Conservation (phyloP, 2,888 invertebrate species). For the Unio delphinus region DNA sequence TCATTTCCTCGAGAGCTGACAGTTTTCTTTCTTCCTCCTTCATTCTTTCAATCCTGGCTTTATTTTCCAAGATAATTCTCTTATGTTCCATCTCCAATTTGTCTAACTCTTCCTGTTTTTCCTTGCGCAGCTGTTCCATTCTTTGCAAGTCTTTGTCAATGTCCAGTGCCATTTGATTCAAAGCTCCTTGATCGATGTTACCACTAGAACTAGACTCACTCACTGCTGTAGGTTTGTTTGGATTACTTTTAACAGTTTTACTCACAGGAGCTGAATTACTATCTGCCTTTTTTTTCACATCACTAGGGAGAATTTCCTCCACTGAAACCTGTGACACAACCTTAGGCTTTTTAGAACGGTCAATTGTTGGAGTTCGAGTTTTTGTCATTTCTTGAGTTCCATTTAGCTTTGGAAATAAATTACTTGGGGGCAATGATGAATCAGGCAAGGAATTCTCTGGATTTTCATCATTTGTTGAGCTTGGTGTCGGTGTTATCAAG, state of each 20-base stretch:
- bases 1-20: constrained; percentile 40
- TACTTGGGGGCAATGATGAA: neutral
- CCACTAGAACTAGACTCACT: too few relatives aligned
- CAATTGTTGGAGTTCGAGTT: constrained; percentile 1
- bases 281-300: constrained; percentile 3
- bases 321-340: neutral
- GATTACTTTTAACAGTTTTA: too few relatives aligned
- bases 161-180: constrained; percentile 6
- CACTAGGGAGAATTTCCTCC: constrained; percentile 5
- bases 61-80: constrained; percentile 45
- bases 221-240: too few relatives aligned
- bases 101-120: constrained; percentile 36
- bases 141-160: constrained; percentile 34
- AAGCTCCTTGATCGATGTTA: too few relatives aligned
- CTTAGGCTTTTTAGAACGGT: constrained; percentile 1
- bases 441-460: neutral
- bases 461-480: constrained; percentile 2
- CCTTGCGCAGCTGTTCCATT: constrained; percentile 30
- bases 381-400: neutral
- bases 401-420: neutral
- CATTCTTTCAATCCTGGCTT: constrained; percentile 74
- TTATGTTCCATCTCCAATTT: constrained; percentile 45
- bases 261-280: constrained; percentile 6
- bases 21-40: constrained; percentile 33
- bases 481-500: constrained; percentile 22